A percentile compares a stretch with the other conserved stretches of the same genome.
These are phyloP conservation scores for Meloidogyne hapla DNA, from an alignment of 1,140 invertebrate genomes.

Conservation along the genomic window DNA sequence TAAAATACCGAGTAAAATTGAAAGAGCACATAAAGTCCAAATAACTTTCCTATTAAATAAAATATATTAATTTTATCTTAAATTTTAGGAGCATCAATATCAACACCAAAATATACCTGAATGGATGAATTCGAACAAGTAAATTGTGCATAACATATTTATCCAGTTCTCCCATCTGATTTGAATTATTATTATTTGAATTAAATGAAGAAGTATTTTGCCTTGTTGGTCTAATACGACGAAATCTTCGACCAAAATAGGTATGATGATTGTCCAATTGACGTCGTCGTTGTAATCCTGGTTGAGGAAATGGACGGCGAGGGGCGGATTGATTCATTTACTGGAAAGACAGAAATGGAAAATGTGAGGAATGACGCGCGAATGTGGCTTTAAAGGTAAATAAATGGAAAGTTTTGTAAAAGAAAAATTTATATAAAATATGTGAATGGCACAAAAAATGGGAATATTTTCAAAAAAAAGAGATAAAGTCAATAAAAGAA, in stretches of 20 bases:
- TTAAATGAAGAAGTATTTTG: background rate
- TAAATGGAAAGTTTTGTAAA: background rate
- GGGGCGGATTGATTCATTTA: conserved; percentile 5
- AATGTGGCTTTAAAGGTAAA: background rate
- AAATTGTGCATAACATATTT: conserved; percentile 22
- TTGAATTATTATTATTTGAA: background rate
- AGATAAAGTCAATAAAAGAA: no score
- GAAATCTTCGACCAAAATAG: background rate
- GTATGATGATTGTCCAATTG: conserved; percentile 3
- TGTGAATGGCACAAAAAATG: background rate
- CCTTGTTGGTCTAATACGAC: conserved; percentile 7
- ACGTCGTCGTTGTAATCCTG: conserved; percentile 7
- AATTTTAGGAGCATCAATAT: background rate
- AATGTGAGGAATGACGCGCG: background rate
- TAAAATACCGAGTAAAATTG: conserved; percentile 28
- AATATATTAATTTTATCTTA: background rate
- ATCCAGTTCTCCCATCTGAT: conserved; percentile 29
- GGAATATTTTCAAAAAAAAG: background rate
- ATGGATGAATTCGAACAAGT: conserved; percentile 29
- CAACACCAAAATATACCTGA: conserved; percentile 23
- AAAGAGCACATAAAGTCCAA: conserved; percentile 31
- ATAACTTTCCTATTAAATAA: conserved; percentile 26
- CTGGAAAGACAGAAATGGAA: conserved; percentile 2
- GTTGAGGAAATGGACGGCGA: conserved; percentile 2
- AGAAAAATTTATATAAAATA: background rate